Evolutionary conservation across 2,888 invertebrate genomes (phyloP).

Genomic region (Zhuqinia jingwanae): DNA sequence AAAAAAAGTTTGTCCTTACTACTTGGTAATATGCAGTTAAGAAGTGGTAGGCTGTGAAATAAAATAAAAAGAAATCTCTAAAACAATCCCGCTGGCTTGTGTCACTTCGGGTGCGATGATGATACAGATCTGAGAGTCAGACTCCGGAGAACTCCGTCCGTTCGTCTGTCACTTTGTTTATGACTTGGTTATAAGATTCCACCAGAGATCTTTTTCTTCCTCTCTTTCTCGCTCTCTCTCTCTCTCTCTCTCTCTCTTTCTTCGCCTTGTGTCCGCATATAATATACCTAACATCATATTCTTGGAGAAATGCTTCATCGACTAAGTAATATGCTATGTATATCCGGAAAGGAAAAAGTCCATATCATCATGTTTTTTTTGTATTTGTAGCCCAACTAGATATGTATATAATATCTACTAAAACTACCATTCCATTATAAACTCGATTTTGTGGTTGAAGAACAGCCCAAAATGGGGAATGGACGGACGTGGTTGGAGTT

Average conservation of each 20-base stretch:
- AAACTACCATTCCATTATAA: conserved; percentile 52
- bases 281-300: conserved; percentile 21
- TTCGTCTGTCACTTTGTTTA: conserved; percentile 72
- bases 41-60: conserved; percentile 7
- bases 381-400: no score
- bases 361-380: conserved; percentile 62
- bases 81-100: conserved; percentile 63
- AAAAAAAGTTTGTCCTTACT: conserved; percentile 24
- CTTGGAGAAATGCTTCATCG: background rate
- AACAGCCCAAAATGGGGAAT: conserved; percentile 65
- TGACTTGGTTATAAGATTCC: conserved; percentile 60
- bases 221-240: conserved; percentile 14
- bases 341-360: conserved; percentile 42
- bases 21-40: background rate
- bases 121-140: conserved; percentile 58
- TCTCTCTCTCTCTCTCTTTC: background rate
- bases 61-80: conserved; percentile 44
- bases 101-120: conserved; percentile 53
- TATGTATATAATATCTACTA: no score
- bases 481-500: conserved; percentile 72
- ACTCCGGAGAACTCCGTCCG: conserved; percentile 70
- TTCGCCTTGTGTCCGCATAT: conserved; percentile 1
- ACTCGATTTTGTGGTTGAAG: conserved; percentile 68
- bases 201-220: conserved; percentile 46
- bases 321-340: background rate